A percentile compares a stretch with the other conserved stretches of the same genome.
These are phyloP conservation scores for Rhopalosiphum maidis DNA, from an alignment of 1,140 invertebrate species.

Conservation along the genomic window DNA sequence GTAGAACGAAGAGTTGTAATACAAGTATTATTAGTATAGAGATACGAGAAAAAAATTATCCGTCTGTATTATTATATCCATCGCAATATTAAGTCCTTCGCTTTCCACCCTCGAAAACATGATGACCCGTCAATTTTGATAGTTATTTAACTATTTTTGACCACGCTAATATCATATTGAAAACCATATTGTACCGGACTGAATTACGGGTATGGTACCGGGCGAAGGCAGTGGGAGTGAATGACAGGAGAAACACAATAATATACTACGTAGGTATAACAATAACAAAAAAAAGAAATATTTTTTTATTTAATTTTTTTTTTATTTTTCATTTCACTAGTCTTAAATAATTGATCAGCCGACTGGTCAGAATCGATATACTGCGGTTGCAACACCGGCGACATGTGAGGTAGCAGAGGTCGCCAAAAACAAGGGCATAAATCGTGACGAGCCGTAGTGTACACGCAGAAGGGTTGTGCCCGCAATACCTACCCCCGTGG, in stretches of 20 bases:
- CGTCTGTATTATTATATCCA: neutral
- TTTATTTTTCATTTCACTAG: neutral
- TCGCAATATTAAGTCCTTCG: neutral
- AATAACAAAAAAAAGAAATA: neutral
- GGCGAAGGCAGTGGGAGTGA: neutral
- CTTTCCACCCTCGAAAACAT: neutral
- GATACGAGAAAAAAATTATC: neutral
- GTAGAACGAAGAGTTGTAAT: neutral
- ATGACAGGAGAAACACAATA: neutral
- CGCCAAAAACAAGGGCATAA: constrained; percentile 44
- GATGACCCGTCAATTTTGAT: neutral
- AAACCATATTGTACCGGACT: neutral
- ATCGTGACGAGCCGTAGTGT: constrained; percentile 2
- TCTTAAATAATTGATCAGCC: constrained; percentile 55
- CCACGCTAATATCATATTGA: too few relatives aligned
- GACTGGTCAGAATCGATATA: constrained; percentile 35
- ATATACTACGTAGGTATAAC: neutral
- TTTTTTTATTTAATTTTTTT: neutral
- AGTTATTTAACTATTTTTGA: constrained; percentile 1
- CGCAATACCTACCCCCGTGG: neutral
- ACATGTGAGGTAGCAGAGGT: constrained; percentile 44
- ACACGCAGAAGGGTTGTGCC: neutral
- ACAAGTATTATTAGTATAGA: neutral
- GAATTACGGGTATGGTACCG: neutral
- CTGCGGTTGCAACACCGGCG: neutral